These are phyloP conservation scores for Gouania willdenowi DNA, from an alignment of 2,797 vertebrate genomes.

Conservation along the genomic window DNA sequence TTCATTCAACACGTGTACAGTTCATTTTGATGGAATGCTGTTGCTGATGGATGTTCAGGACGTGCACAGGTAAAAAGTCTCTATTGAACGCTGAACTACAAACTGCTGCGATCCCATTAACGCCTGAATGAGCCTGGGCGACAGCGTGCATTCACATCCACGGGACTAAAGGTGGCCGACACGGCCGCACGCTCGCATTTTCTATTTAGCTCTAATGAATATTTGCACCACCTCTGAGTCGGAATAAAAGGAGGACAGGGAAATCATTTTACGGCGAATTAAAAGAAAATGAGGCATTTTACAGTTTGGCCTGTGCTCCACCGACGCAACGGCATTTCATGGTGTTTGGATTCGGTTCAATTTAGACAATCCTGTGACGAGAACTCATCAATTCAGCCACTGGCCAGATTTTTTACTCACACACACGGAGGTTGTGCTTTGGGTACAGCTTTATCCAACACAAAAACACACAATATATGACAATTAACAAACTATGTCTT, in stretches of 20 bases:
- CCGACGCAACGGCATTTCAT: constrained; percentile 50
- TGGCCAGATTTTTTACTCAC: too few species aligned
- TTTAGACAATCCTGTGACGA: constrained; percentile 31
- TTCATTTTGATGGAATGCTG: constrained; percentile 45
- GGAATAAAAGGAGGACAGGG: constrained; percentile 13
- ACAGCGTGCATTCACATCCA: constrained; percentile 58
- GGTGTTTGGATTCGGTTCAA: constrained; percentile 46
- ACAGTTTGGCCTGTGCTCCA: constrained; percentile 19
- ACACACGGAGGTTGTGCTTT: too few species aligned
- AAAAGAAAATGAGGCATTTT: constrained; percentile 38
- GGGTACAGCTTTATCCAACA: too few species aligned
- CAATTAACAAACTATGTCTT: too few species aligned
- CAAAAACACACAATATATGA: constrained; percentile 37
- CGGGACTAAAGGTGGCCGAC: constrained; percentile 56
- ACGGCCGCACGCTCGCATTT: constrained; percentile 62
- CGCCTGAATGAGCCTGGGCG: constrained; percentile 56
- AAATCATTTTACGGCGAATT: constrained; percentile 69
- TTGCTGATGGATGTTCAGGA: constrained; percentile 31
- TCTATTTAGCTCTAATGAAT: constrained; percentile 72
- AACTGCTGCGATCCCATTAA: constrained; percentile 56
- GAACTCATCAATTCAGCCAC: constrained; percentile 17
- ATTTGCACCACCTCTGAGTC: constrained; percentile 35
- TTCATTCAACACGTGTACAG: too few species aligned
- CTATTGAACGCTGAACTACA: constrained; percentile 60
- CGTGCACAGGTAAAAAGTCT: constrained; percentile 44